Conservation (phyloP, 2,888 invertebrate genomes). For the Torymus tubicola region DNA sequence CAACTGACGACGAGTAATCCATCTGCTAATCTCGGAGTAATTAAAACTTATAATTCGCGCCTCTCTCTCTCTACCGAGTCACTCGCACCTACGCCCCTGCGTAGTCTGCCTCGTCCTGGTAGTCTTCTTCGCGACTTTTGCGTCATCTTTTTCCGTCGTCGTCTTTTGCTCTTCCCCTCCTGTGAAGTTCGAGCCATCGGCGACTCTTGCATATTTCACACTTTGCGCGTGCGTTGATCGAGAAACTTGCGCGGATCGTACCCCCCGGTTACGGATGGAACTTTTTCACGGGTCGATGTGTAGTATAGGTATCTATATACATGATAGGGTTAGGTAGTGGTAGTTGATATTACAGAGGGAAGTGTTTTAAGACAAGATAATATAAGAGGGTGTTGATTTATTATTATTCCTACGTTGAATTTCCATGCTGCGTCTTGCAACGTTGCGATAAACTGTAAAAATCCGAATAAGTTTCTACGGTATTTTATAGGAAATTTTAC, state of each 20-base stretch:
- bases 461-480: too few species aligned
- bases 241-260: constrained; percentile 7
- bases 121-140: neutral
- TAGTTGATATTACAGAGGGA: too few species aligned
- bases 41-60: constrained; percentile 73
- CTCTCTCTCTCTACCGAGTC: constrained; percentile 34
- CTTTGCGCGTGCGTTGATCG: constrained; percentile 64
- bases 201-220: constrained; percentile 69
- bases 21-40: constrained; percentile 72
- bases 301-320: too few species aligned
- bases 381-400: too few species aligned
- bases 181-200: constrained; percentile 42
- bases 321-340: too few species aligned
- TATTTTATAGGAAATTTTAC: too few species aligned
- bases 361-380: too few species aligned
- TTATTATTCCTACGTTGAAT: too few species aligned
- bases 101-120: neutral
- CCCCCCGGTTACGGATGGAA: constrained; percentile 29
- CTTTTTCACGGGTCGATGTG: neutral
- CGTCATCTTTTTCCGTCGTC: neutral
- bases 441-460: too few species aligned
- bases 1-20: constrained; percentile 66
- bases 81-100: neutral
- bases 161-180: neutral
- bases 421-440: too few species aligned